Conservation (phyloP, 2,113 vertebrate genomes). For the Nicator chloris region DNA sequence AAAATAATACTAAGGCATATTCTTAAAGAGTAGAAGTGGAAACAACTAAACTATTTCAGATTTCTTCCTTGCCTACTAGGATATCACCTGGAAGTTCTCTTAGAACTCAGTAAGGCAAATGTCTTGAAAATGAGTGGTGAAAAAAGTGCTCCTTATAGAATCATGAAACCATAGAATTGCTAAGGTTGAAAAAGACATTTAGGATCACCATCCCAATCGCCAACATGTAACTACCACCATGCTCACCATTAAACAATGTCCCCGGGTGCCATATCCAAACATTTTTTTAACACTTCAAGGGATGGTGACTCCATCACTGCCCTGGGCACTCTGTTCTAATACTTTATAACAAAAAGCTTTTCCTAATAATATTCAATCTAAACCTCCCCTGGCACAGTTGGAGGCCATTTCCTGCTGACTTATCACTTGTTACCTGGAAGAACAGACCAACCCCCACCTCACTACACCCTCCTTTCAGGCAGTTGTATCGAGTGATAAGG, state of each 20-base stretch:
- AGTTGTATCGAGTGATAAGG: neutral
- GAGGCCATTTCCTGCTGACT: neutral
- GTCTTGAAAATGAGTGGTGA: neutral
- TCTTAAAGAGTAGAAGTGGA: neutral
- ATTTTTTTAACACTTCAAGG: neutral
- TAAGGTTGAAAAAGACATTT: neutral
- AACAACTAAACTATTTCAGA: neutral
- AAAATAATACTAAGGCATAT: neutral
- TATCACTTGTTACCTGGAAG: neutral
- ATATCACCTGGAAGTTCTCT: neutral
- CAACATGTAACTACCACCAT: neutral
- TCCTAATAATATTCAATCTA: too few species aligned
- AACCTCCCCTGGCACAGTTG: neutral
- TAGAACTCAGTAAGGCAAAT: neutral
- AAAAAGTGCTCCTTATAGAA: neutral
- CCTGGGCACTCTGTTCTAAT: neutral
- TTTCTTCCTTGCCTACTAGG: neutral
- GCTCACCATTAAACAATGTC: neutral
- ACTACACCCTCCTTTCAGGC: neutral
- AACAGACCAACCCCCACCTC: neutral
- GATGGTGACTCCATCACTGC: neutral
- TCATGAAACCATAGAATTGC: neutral
- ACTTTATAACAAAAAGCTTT: neutral
- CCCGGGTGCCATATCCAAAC: neutral
- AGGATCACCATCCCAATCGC: neutral